Percentiles rank a stretch among this genome's conserved stretches.
Conservation (phyloP, 2,888 invertebrate genomes). For the Idaea dimidiata region DNA sequence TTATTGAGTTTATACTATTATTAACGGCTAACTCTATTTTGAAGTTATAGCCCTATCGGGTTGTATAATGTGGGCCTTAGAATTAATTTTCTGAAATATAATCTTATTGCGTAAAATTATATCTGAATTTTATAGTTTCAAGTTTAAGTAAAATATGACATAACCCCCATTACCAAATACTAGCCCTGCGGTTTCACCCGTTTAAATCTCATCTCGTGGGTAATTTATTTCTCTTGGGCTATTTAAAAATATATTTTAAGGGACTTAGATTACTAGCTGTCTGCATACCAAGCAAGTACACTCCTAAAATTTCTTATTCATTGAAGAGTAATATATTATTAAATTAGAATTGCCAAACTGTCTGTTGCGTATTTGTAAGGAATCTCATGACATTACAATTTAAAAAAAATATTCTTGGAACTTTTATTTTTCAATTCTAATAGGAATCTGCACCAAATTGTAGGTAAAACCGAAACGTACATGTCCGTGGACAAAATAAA, state of each 20-base stretch:
- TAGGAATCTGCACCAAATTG: neutral
- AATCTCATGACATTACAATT: slow-evolving; percentile 24
- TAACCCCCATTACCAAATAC: slow-evolving; percentile 4
- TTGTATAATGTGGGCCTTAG: slow-evolving; percentile 24
- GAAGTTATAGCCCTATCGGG: slow-evolving; percentile 36
- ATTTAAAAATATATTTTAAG: too few relatives aligned
- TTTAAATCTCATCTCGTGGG: too few relatives aligned
- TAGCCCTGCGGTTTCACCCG: too few relatives aligned
- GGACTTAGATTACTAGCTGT: too few relatives aligned
- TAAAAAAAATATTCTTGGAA: neutral
- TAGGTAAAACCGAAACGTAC: neutral
- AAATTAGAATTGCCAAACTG: slow-evolving; percentile 6
- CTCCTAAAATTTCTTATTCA: neutral
- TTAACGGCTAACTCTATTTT: slow-evolving; percentile 15
- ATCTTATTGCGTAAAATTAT: neutral
- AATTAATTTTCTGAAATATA: slow-evolving; percentile 23
- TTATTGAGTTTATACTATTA: slow-evolving; percentile 18
- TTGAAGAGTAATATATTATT: slow-evolving; percentile 3
- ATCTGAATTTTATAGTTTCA: neutral
- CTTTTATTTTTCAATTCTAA: neutral
- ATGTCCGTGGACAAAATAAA: too few relatives aligned
- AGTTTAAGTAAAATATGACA: neutral
- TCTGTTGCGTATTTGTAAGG: slow-evolving; percentile 17
- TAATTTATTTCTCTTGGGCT: too few relatives aligned
- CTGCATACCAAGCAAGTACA: too few relatives aligned